Conservation (phyloP, 1,140 invertebrate species). For the Anadara kagoshimensis region DNA sequence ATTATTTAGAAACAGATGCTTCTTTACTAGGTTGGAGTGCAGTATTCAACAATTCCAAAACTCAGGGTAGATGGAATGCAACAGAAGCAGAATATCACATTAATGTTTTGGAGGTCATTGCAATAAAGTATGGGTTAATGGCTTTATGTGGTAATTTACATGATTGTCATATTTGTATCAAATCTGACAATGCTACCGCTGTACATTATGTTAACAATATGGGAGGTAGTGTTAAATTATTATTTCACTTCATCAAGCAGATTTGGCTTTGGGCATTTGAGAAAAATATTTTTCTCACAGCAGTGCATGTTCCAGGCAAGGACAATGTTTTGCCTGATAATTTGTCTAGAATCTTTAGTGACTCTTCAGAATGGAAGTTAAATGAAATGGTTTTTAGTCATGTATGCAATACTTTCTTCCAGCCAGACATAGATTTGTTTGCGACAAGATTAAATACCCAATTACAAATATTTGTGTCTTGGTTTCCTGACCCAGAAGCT, state of each 20-base stretch:
- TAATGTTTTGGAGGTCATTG: slow-evolving; percentile 2
- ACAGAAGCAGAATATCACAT: slow-evolving; percentile 8
- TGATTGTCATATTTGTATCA: not conserved
- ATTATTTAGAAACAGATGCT: slow-evolving; percentile 30
- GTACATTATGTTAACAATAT: slow-evolving; percentile 12
- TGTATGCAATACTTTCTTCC: no score
- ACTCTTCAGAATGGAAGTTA: not conserved
- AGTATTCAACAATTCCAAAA: not conserved
- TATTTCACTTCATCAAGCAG: slow-evolving; percentile 8
- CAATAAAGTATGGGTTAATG: not conserved
- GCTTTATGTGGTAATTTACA: not conserved
- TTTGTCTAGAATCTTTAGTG: slow-evolving; percentile 1
- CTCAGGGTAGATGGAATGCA: slow-evolving; percentile 27
- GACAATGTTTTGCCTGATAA: not conserved
- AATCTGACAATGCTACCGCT: not conserved
- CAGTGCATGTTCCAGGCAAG: not conserved
- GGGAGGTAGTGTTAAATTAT: slow-evolving; percentile 24
- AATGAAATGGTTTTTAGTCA: slow-evolving; percentile 1
- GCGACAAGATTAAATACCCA: slow-evolving; percentile 20
- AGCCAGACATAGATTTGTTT: slow-evolving; percentile 37
- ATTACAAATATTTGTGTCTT: slow-evolving; percentile 3
- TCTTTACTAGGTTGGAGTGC: slow-evolving; percentile 24
- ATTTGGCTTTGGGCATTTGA: slow-evolving; percentile 17
- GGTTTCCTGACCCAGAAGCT: slow-evolving; percentile 21
- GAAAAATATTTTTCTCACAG: slow-evolving; percentile 28